Conservation (phyloP, 2,888 invertebrate genomes). For the Temnothorax ravouxi region DNA sequence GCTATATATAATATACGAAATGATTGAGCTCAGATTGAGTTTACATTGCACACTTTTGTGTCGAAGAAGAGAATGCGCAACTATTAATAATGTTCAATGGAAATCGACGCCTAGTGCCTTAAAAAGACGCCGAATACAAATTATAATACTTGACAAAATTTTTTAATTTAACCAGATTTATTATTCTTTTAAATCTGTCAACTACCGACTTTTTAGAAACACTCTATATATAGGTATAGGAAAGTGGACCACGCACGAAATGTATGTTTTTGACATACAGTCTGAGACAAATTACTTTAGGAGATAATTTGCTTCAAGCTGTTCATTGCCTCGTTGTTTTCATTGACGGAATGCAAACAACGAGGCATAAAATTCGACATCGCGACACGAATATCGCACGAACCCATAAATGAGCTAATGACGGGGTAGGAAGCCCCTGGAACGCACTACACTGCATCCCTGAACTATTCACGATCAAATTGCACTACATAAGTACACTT, state of each 20-base stretch:
- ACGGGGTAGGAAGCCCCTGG: constrained; percentile 83
- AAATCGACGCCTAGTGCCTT: background rate
- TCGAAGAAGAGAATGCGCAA: background rate
- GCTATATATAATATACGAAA: background rate
- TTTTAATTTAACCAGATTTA: background rate
- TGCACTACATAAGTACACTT: constrained; percentile 4
- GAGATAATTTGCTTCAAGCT: background rate
- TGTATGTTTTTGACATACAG: background rate
- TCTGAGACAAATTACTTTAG: background rate
- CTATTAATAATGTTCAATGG: too few relatives aligned
- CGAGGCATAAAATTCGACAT: constrained; percentile 12
- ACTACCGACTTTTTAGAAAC: background rate
- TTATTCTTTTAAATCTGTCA: background rate
- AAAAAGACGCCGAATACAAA: background rate
- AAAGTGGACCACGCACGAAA: background rate
- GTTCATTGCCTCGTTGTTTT: background rate
- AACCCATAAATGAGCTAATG: constrained; percentile 83
- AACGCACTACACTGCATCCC: constrained; percentile 79
- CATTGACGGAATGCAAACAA: background rate
- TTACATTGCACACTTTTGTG: background rate
- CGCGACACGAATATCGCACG: constrained; percentile 22
- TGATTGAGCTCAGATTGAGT: background rate
- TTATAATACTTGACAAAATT: background rate
- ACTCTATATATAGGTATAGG: background rate
- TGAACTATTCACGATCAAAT: constrained; percentile 34